Conservation (phyloP, 2,113 vertebrate species). For the Acanthisitta chloris region DNA sequence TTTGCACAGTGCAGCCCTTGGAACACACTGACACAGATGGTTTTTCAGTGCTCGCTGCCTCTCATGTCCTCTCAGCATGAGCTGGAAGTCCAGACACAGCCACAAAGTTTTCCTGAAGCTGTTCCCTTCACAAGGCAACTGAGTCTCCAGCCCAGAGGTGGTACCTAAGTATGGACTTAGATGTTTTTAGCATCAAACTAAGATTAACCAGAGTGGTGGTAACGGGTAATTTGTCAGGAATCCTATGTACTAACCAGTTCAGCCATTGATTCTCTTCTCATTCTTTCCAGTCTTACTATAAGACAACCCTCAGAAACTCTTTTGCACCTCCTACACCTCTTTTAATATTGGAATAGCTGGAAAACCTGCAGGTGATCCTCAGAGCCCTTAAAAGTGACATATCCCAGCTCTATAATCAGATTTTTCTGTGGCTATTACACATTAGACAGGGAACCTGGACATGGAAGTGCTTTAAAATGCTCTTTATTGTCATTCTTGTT, state of each 20-base stretch:
- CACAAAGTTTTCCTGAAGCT: not conserved
- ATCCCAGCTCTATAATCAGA: not conserved
- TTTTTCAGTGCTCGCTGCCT: not conserved
- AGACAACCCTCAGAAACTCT: not conserved
- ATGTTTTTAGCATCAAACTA: not conserved
- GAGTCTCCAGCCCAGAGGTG: not conserved
- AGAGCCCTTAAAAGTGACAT: not conserved
- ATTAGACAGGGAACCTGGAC: not conserved
- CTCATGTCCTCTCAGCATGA: not conserved
- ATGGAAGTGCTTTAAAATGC: not conserved
- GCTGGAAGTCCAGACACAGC: not conserved
- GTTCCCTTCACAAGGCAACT: not conserved
- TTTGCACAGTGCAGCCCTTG: not conserved
- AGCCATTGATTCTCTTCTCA: not conserved
- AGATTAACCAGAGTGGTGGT: not conserved
- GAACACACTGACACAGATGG: not conserved
- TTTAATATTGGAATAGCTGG: not conserved
- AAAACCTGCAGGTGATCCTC: not conserved
- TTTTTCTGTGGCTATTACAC: not conserved
- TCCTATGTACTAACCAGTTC: not conserved
- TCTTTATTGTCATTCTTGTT: not conserved
- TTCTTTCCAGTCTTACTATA: not conserved
- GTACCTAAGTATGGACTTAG: not conserved
- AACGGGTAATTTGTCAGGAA: not conserved
- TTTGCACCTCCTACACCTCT: not conserved